Base-by-base conservation (phyloP, 2,797 vertebrate genomes). In the Paguma larvata region DNA sequence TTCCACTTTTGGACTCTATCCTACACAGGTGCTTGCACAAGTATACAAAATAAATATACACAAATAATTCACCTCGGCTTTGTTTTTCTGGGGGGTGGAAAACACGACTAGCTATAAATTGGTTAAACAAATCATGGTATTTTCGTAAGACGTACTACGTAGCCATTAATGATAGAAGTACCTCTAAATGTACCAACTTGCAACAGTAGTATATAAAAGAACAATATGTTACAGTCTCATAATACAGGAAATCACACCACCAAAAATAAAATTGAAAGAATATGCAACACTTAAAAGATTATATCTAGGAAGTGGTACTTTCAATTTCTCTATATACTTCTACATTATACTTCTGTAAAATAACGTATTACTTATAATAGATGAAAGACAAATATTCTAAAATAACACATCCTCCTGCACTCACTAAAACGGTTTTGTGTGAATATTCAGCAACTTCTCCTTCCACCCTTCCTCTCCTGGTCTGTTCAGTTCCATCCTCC, bases 331-430 rank as follows among this genome's bases (percentile, higher is more conserved):
- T 77, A 70, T 75, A 41, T 82, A 83, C 41, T 83, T 75, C 85
- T 80, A 63, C 19, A 68, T 51, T 79, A 13, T 32, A 79, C 70
- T 93, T 87, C 25, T 27, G 48, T 41, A 94, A 95, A 70, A 94
- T 63, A 91, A 79, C 7, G 21, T 51, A 92, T 62, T 53, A 56
- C 44, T 77, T 89, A 79, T 7, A 94, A 84, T 62, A 85, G 75
- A 93, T 23, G 32, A 77, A 86, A 94, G n/a, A 83, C 10, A 67
- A 77, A 89, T 34, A 83, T 62, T 86, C 95, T 87, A 80, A 94
- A 87, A 80, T 89, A 89, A 80, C 38, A 56, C 51, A 84, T 53
- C 25, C 46, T 89, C 11, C 38, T 25, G 90, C 48, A 78, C 27
- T 62, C 46, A 93, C 46, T 77, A 53, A 89, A 96, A 96, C 65